Evolutionary conservation across 2,797 vertebrate genomes (phyloP), one percentile per base, ranked within the genome.

Genomic region (Loriculus beryllinus): DNA sequence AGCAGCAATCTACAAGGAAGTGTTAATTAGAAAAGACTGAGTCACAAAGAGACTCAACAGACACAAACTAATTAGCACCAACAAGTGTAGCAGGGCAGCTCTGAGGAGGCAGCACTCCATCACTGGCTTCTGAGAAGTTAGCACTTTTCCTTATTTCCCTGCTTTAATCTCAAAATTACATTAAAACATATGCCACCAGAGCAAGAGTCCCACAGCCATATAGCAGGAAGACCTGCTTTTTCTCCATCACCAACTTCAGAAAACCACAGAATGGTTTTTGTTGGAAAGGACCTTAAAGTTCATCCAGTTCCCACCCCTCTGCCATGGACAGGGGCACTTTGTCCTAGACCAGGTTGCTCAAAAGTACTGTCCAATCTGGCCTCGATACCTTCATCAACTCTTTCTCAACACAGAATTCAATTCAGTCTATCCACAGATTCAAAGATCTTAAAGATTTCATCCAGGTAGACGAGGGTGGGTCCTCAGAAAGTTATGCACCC

Each of bases 11-110:
- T 96, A 68, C 31, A 63, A 63, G 77, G 33, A 94, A 91, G 93
- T 74, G 92, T 90, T 97, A 97, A 97, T 78, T 95, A 93, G 71
- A 96, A 90, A 59, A 96, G 69, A 77, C 7, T 52, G 45, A 94
- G 82, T 88, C 93, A 96, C 69, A 88, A 79, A 69, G 47, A 95
- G 93, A 79, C 77, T 92, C 68, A 93, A 93, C 64, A 95, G 71
- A 95, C 88, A 91, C 85, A 93, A 95, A 86, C 62, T 77, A 88
- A 94, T 95, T 94, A 90, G 88, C 83, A 86, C 52, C 82, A 95
- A 88, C 26, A 89, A 92, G 54, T 18, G 72, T 7, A 71, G 81
- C 42, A 93, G 81, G 48, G 56, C 57, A 75, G 88, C 62, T 92
- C 29, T n/a, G 68, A 3, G 8, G 64, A 93, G 68, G 92, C 70